Percentiles rank a stretch among this genome's conserved stretches.
phyloP scores from a whole-genome alignment of 2,888 invertebrate genomes.

The Chesias legatella region DNA sequence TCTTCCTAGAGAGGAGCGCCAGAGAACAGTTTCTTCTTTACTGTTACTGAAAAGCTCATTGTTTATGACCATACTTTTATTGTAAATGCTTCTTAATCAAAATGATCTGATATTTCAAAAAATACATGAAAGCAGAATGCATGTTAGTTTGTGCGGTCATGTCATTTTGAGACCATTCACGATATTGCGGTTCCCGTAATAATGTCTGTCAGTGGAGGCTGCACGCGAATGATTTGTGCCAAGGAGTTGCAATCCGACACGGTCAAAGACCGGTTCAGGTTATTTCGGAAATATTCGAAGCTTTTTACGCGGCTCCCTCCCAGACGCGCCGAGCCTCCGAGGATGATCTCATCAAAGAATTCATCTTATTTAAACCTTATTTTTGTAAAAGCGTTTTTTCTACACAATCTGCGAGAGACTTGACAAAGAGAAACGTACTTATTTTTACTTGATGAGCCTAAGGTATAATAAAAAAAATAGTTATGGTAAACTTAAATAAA shows the following conservation, averaged over 20 bases:
- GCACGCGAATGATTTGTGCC: constrained; percentile 58
- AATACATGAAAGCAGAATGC: constrained; percentile 10
- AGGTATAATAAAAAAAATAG: neutral
- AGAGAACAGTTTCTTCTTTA: neutral
- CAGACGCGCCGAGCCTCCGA: constrained; percentile 34
- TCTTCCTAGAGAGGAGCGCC: constrained; percentile 1
- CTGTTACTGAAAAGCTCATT: too few relatives aligned
- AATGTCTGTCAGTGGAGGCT: constrained; percentile 34
- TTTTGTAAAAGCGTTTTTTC: constrained; percentile 33
- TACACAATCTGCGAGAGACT: constrained; percentile 10
- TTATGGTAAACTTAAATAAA: constrained; percentile 2
- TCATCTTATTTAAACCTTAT: constrained; percentile 41
- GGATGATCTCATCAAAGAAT: constrained; percentile 66
- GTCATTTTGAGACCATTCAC: constrained; percentile 24
- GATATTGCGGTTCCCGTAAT: constrained; percentile 20
- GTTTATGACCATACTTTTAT: too few relatives aligned
- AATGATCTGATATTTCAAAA: neutral
- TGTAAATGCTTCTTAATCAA: too few relatives aligned
- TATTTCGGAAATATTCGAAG: constrained; percentile 67
- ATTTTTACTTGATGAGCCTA: neutral
- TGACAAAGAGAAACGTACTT: constrained; percentile 2
- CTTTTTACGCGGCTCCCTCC: constrained; percentile 46
- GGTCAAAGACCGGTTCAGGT: constrained; percentile 75
- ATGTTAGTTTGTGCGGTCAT: constrained; percentile 20
- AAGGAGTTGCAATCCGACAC: constrained; percentile 50